Conservation (phyloP, 2,888 invertebrate species). For the Alcis repandata region DNA sequence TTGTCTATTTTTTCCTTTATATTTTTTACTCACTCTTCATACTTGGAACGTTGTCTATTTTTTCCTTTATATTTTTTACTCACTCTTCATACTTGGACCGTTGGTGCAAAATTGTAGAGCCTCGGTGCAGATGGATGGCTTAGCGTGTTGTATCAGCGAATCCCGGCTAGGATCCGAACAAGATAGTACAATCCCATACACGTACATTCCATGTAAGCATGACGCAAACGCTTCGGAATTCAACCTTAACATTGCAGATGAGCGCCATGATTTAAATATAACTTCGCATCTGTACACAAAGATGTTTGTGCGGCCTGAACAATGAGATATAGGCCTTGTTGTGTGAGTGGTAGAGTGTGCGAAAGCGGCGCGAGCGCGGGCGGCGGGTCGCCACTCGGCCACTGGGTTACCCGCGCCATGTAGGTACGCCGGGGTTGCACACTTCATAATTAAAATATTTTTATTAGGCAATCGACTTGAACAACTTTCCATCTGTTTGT, state of each 20-base stretch:
- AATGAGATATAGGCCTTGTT: slow-evolving; percentile 53
- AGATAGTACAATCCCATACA: slow-evolving; percentile 56
- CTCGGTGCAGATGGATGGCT: background rate
- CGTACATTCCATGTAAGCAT: slow-evolving; percentile 55
- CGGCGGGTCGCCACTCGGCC: slow-evolving; percentile 55
- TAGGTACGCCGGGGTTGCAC: slow-evolving; percentile 50
- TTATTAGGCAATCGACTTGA: slow-evolving; percentile 50
- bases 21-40: background rate
- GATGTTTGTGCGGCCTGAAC: slow-evolving; percentile 56
- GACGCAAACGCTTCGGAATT: slow-evolving; percentile 80
- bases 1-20: background rate
- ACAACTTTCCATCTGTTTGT: slow-evolving; percentile 53
- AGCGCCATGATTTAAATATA: slow-evolving; percentile 81
- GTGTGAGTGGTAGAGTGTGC: slow-evolving; percentile 37
- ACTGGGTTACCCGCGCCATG: slow-evolving; percentile 62
- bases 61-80: too few relatives aligned
- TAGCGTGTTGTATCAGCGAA: background rate
- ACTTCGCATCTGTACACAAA: slow-evolving; percentile 68
- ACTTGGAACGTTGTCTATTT: background rate
- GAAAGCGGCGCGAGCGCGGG: slow-evolving; percentile 22
- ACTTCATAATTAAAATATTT: slow-evolving; percentile 52
- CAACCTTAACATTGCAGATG: slow-evolving; percentile 84
- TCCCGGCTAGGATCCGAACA: slow-evolving; percentile 15
- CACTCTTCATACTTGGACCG: background rate
- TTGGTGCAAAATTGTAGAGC: background rate